These are phyloP conservation scores for Chanos chanos DNA, from an alignment of 2,797 vertebrate species.

Conservation along the genomic window DNA sequence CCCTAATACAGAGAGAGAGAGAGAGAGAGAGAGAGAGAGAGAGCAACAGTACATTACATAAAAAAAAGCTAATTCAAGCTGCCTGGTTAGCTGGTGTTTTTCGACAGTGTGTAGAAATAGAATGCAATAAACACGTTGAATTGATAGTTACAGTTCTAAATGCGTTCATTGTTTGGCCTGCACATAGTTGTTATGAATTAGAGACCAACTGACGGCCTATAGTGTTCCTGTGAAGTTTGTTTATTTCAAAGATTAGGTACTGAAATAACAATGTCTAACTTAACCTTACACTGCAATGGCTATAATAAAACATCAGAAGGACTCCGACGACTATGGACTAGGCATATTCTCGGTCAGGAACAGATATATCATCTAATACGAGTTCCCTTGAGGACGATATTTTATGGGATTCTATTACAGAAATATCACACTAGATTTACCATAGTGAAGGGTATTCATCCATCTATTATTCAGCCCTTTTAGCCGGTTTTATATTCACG, in stretches of 20 bases:
- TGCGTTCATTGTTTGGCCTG: neutral
- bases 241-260: neutral
- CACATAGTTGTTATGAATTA: no score
- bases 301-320: neutral
- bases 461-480: constrained; percentile 29
- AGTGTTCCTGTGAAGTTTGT: no score
- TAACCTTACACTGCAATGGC: neutral
- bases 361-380: constrained; percentile 13
- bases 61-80: no score
- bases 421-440: constrained; percentile 31
- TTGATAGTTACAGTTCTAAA: constrained; percentile 20
- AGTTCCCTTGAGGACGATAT: constrained; percentile 21
- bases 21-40: no score
- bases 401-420: constrained; percentile 43
- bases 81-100: constrained; percentile 11
- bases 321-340: neutral
- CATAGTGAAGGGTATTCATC: constrained; percentile 42
- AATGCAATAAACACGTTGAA: constrained; percentile 28
- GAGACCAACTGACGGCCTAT: no score
- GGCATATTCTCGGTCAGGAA: constrained; percentile 1
- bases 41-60: no score
- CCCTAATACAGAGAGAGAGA: no score
- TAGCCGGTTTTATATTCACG: constrained; percentile 29
- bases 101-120: constrained; percentile 36
- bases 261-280: neutral